Conservation (phyloP, 1,140 invertebrate genomes). For the Cotesia glomerata region DNA sequence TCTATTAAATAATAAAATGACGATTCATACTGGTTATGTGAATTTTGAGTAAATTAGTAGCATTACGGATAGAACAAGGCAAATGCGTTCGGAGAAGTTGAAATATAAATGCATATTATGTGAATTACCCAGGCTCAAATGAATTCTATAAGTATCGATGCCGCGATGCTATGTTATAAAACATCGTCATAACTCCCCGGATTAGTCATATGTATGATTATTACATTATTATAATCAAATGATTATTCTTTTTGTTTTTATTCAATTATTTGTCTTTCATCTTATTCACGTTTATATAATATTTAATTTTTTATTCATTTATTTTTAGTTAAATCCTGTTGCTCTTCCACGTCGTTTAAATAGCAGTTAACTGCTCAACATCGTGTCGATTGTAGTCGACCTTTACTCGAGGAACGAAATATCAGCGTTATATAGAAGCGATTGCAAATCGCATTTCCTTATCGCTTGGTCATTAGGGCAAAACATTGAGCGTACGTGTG, state of each 20-base stretch:
- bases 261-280: not conserved
- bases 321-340: not conserved
- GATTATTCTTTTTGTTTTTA: not conserved
- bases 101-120: not conserved
- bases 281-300: not conserved
- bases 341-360: not conserved
- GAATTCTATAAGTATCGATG: constrained; percentile 13
- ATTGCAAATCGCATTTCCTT: constrained; percentile 15
- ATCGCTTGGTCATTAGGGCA: constrained; percentile 25
- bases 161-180: not conserved
- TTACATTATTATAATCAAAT: not conserved
- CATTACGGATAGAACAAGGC: no score
- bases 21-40: not conserved
- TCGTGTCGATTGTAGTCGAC: constrained; percentile 1
- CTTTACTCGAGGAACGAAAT: constrained; percentile 19
- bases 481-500: not conserved
- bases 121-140: not conserved
- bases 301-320: not conserved
- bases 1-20: no score
- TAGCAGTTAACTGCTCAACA: not conserved
- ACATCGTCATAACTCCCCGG: not conserved
- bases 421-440: not conserved
- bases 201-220: not conserved
- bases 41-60: not conserved
- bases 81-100: no score